These are phyloP conservation scores for Patiria miniata DNA, from an alignment of 35 echinoderm and acorn worm species.

Conservation along the genomic window DNA sequence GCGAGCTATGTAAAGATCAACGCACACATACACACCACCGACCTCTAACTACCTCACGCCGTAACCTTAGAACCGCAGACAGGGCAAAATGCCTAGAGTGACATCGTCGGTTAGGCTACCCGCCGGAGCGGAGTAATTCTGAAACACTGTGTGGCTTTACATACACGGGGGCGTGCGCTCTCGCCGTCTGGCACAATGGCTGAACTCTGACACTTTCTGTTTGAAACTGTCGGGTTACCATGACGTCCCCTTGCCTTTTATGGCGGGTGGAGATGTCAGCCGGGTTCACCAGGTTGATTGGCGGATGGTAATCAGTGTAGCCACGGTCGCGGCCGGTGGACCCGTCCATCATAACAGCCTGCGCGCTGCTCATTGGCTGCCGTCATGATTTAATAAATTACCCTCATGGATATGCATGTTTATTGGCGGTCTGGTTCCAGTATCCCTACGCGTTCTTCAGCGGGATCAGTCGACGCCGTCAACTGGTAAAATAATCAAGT, in stretches of 20 bases:
- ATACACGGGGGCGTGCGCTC: slow-evolving; percentile 90
- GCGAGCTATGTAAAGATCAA: slow-evolving; percentile 49
- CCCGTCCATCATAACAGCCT: slow-evolving; percentile 32
- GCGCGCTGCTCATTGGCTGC: slow-evolving; percentile 36
- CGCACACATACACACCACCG: slow-evolving; percentile 45
- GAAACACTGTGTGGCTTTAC: neutral
- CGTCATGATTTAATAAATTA: slow-evolving; percentile 41
- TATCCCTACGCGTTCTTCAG: slow-evolving; percentile 30
- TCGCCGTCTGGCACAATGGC: slow-evolving; percentile 79
- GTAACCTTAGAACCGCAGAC: slow-evolving; percentile 61
- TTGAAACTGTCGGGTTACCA: slow-evolving; percentile 93
- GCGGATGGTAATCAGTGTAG: slow-evolving; percentile 85
- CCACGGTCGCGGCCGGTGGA: slow-evolving; percentile 73
- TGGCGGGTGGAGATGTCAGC: slow-evolving; percentile 87
- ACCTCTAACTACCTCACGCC: slow-evolving; percentile 58
- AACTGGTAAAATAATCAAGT: slow-evolving; percentile 29
- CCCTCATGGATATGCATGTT: slow-evolving; percentile 29
- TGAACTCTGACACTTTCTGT: slow-evolving; percentile 98
- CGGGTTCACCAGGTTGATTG: slow-evolving; percentile 96
- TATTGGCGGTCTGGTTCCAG: neutral
- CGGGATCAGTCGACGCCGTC: neutral
- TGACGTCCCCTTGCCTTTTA: slow-evolving; percentile 93
- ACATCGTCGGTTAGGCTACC: slow-evolving; percentile 63
- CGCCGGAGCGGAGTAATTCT: slow-evolving; percentile 86
- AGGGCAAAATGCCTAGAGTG: slow-evolving; percentile 65